Percentiles rank a stretch among this genome's conserved stretches.
These are phyloP conservation scores for Sturnus vulgaris DNA, from an alignment of 2,113 vertebrate species.

Conservation along the genomic window DNA sequence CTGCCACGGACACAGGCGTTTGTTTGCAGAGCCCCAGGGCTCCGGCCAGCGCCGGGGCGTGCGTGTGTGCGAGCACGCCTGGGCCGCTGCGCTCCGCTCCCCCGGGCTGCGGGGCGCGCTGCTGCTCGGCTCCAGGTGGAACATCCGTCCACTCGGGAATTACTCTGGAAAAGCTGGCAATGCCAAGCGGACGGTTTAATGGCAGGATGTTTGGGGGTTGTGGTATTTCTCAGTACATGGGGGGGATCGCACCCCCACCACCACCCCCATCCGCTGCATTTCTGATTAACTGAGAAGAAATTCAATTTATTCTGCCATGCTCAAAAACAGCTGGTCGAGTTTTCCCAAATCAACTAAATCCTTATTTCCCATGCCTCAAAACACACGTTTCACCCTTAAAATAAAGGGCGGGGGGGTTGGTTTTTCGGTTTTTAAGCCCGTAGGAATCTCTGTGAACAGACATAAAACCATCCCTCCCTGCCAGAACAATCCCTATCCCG, in stretches of 20 bases:
- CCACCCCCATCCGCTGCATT: background rate
- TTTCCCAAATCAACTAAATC: background rate
- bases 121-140: background rate
- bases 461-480: background rate
- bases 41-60: background rate
- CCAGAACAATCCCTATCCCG: background rate
- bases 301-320: background rate
- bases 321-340: background rate
- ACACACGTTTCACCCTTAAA: background rate
- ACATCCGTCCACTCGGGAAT: background rate
- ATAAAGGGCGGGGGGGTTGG: fast-evolving
- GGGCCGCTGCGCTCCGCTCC: background rate
- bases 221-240: background rate
- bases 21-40: background rate
- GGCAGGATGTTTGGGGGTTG: background rate
- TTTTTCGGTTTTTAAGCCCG: background rate
- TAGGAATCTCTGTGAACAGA: background rate
- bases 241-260: background rate
- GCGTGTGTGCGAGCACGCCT: background rate
- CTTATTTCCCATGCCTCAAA: background rate
- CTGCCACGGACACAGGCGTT: background rate
- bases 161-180: background rate
- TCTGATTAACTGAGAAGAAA: background rate
- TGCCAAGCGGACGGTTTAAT: background rate
- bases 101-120: background rate